Percentiles rank a stretch among this genome's conserved stretches.
Evolutionary conservation across 2,888 invertebrate genomes (phyloP).

Genomic region (Miltochrista miniata): DNA sequence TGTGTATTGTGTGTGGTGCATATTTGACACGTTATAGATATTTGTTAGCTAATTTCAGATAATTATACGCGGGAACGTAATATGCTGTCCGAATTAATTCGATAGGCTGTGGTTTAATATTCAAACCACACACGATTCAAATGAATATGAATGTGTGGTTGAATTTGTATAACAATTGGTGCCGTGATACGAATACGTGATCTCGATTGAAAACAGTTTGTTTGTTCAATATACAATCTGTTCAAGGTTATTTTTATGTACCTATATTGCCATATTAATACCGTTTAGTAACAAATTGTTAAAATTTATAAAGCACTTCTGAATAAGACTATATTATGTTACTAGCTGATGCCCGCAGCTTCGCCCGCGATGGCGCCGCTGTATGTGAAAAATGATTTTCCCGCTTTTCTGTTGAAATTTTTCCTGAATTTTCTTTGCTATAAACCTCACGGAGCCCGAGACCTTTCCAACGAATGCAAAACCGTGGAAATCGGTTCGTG

Average conservation of each 20-base stretch:
- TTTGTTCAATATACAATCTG: neutral
- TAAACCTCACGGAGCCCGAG: no score
- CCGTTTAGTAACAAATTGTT: neutral
- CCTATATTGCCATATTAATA: neutral
- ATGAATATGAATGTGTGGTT: conserved; percentile 13
- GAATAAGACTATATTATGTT: no score
- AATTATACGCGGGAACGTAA: neutral
- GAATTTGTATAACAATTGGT: conserved; percentile 15
- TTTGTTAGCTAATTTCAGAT: neutral
- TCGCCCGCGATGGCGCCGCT: no score
- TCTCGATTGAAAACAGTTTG: conserved; percentile 1
- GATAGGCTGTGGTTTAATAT: conserved; percentile 8
- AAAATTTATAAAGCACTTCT: no score
- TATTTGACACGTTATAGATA: neutral
- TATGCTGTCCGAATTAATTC: conserved; percentile 7
- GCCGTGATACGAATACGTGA: conserved; percentile 13
- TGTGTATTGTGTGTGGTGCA: neutral
- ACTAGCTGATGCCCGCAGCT: no score
- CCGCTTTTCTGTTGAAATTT: no score
- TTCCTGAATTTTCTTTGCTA: no score
- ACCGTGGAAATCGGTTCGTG: no score
- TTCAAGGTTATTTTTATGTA: neutral
- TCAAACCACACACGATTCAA: conserved; percentile 6
- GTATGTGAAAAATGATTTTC: no score
- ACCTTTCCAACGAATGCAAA: no score